Conservation (phyloP, 2,113 vertebrate genomes). For the Fulmarus glacialis region DNA sequence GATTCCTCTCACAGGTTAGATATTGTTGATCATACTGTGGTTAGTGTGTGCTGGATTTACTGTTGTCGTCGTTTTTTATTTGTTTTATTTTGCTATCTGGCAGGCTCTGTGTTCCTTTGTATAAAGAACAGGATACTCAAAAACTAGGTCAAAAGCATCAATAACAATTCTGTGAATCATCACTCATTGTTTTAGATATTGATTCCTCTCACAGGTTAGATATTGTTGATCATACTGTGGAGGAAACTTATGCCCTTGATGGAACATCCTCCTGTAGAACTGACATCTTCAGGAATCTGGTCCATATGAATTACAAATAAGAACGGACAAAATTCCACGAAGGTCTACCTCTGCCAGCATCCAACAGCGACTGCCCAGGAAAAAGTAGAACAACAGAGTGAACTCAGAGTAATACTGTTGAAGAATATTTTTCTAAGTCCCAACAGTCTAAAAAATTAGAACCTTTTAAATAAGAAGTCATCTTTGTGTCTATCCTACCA, state of each 20-base stretch:
- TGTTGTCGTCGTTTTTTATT: neutral
- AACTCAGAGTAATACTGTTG: neutral
- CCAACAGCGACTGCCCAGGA: neutral
- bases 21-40: neutral
- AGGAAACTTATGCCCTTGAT: neutral
- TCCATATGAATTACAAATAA: neutral
- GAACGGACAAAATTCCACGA: neutral
- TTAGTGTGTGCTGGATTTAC: neutral
- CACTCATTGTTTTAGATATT: neutral
- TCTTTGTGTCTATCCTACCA: neutral
- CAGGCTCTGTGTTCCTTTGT: neutral
- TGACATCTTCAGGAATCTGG: neutral
- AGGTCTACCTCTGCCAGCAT: neutral
- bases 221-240: neutral
- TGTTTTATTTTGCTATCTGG: constrained; percentile 20
- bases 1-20: neutral
- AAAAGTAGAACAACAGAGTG: neutral
- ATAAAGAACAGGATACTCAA: neutral
- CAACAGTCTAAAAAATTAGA: neutral
- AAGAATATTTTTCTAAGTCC: neutral
- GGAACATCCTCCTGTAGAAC: neutral
- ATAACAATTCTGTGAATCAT: neutral
- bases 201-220: neutral
- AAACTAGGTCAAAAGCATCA: neutral
- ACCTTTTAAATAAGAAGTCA: neutral